These are phyloP conservation scores for Catocala nupta DNA, from an alignment of 2,888 invertebrate species.

Conservation along the genomic window DNA sequence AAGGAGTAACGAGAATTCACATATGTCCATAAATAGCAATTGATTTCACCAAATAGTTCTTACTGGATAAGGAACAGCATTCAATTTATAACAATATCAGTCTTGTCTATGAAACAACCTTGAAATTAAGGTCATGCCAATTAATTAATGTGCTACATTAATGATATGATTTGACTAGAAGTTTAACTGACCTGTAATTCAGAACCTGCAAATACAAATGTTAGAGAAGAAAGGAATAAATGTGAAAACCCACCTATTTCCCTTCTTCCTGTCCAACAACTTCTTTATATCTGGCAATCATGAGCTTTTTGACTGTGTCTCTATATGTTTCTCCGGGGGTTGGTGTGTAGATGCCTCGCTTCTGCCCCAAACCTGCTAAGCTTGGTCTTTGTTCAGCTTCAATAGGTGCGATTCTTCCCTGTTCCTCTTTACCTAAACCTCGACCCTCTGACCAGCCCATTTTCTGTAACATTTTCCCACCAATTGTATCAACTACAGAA, in stretches of 20 bases:
- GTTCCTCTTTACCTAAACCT: constrained; percentile 97
- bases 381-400: constrained; percentile 91
- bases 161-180: constrained; percentile 7
- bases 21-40: constrained; percentile 15
- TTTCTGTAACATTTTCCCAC: constrained; percentile 97
- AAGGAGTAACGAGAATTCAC: constrained; percentile 11
- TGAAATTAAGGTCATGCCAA: constrained; percentile 14
- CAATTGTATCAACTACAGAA: constrained; percentile 96
- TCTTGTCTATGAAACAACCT: constrained; percentile 24
- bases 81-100: constrained; percentile 12
- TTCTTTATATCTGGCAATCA: constrained; percentile 95
- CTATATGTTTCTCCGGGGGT: constrained; percentile 95
- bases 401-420: constrained; percentile 97
- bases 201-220: constrained; percentile 63
- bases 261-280: constrained; percentile 89
- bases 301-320: constrained; percentile 96
- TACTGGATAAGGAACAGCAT: neutral
- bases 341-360: constrained; percentile 92
- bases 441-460: constrained; percentile 99
- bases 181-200: constrained; percentile 68
- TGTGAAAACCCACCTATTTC: constrained; percentile 74
- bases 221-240: constrained; percentile 14
- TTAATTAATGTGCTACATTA: too few relatives aligned
- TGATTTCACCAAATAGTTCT: constrained; percentile 14
- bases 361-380: constrained; percentile 95